Evolutionary conservation across 2,888 invertebrate species (phyloP).

Genomic region (Ophion ellenae): DNA sequence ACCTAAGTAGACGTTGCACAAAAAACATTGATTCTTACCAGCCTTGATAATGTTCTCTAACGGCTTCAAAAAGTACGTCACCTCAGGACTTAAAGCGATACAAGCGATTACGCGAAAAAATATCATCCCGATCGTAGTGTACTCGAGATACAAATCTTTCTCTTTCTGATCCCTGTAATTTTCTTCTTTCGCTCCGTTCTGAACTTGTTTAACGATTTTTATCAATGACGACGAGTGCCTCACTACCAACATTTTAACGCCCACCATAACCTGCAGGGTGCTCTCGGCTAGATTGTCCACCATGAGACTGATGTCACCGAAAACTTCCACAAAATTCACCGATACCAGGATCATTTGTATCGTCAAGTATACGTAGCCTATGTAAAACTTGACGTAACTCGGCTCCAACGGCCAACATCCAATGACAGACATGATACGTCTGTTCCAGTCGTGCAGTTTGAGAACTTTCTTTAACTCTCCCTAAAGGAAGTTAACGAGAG

Average conservation of each 20-base stretch:
- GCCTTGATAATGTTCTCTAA: slow-evolving; percentile 19
- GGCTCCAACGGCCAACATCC: slow-evolving; percentile 39
- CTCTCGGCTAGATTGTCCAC: slow-evolving; percentile 47
- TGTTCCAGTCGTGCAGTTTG: slow-evolving; percentile 20
- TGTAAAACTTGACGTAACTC: slow-evolving; percentile 17
- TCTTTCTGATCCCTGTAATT: slow-evolving; percentile 22
- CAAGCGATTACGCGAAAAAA: slow-evolving; percentile 17
- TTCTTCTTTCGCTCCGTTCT: neutral
- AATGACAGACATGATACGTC: slow-evolving; percentile 13
- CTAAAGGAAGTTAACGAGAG: neutral
- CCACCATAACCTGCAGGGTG: slow-evolving; percentile 12
- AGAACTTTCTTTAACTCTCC: neutral
- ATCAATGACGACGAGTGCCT: neutral
- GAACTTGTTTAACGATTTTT: neutral
- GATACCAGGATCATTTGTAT: slow-evolving; percentile 39
- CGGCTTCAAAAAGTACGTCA: slow-evolving; percentile 8
- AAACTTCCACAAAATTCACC: slow-evolving; percentile 34
- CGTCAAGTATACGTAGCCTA: slow-evolving; percentile 27
- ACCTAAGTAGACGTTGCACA: neutral
- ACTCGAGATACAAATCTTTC: slow-evolving; percentile 22
- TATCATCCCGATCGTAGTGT: slow-evolving; percentile 9
- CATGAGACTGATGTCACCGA: slow-evolving; percentile 23
- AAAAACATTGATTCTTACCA: slow-evolving; percentile 27
- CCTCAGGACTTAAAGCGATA: neutral
- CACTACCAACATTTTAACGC: slow-evolving; percentile 21